phyloP scores from a whole-genome alignment of 2,888 invertebrate species.

The Drosophila testacea region DNA sequence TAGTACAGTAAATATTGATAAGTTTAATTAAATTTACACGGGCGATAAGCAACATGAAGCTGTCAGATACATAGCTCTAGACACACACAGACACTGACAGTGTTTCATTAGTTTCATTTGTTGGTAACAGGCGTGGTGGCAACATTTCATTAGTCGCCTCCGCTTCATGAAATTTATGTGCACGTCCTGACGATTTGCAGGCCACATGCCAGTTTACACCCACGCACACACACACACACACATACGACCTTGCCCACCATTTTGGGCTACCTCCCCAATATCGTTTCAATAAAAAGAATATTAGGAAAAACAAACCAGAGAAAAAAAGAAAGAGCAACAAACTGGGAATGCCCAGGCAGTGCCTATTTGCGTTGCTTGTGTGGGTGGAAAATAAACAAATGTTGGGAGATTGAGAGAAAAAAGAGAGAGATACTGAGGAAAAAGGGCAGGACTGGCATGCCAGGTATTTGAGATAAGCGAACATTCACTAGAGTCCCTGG shows the following conservation, averaged over 20 bases:
- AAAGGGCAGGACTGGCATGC: conserved; percentile 32
- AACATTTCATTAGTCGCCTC: conserved; percentile 64
- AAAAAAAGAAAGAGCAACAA: conserved; percentile 2
- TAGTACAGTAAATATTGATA: conserved; percentile 59
- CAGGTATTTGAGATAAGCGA: conserved; percentile 58
- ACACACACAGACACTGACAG: neutral
- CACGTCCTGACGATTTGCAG: conserved; percentile 58
- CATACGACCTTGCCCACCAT: conserved; percentile 34
- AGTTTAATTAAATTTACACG: conserved; percentile 76
- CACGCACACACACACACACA: conserved; percentile 47
- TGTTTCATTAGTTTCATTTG: conserved; percentile 40
- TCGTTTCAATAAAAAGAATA: conserved; percentile 51
- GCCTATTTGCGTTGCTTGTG: conserved; percentile 38
- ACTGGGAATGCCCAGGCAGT: conserved; percentile 20
- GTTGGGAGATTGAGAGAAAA: neutral
- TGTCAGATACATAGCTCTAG: neutral
- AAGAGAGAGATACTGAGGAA: neutral
- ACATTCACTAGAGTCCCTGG: conserved; percentile 9
- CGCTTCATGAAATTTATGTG: conserved; percentile 61
- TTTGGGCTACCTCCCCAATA: conserved; percentile 42
- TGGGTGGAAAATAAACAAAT: conserved; percentile 52
- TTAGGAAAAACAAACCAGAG: conserved; percentile 18
- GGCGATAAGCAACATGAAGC: conserved; percentile 17
- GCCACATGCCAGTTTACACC: conserved; percentile 65
- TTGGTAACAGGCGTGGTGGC: conserved; percentile 7